These are phyloP conservation scores for Scomber scombrus DNA, from an alignment of 2,113 vertebrate species.

Conservation along the genomic window DNA sequence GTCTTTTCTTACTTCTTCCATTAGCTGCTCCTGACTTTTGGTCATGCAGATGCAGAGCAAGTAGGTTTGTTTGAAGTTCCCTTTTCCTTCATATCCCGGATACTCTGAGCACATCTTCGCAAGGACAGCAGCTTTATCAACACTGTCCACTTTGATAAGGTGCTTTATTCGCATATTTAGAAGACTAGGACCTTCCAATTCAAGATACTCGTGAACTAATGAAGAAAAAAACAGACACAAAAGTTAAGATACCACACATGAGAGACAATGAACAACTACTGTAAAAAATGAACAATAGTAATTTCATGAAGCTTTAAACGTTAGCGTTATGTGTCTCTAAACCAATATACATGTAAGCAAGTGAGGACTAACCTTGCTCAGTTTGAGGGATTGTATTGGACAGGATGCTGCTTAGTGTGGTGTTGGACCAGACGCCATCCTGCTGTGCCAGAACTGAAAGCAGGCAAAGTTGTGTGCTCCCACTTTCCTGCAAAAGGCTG, in stretches of 20 bases:
- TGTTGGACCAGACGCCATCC: constrained; percentile 93
- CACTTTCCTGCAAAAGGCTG: constrained; percentile 93
- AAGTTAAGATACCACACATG: background rate
- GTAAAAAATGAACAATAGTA: background rate
- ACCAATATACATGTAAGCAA: background rate
- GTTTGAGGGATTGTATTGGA: constrained; percentile 90
- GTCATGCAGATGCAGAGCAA: constrained; percentile 96
- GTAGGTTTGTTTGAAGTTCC: constrained; percentile 98
- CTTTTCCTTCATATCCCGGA: constrained; percentile 94
- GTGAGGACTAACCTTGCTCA: constrained; percentile 87
- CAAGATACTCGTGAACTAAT: constrained; percentile 92
- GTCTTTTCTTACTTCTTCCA: constrained; percentile 91
- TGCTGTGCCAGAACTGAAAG: constrained; percentile 93
- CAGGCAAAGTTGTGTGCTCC: constrained; percentile 91
- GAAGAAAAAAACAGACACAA: background rate
- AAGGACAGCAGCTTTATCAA: constrained; percentile 92
- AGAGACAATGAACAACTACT: background rate
- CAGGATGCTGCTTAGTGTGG: constrained; percentile 91
- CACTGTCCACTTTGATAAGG: constrained; percentile 94
- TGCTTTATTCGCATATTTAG: constrained; percentile 98
- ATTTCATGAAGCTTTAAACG: background rate
- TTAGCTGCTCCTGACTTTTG: constrained; percentile 93
- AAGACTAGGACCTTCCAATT: constrained; percentile 92
- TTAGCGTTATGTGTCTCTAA: background rate
- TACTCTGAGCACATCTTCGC: constrained; percentile 96